These are phyloP conservation scores for Steinernema carpocapsae DNA, from an alignment of 2,888 invertebrate species.

Conservation along the genomic window DNA sequence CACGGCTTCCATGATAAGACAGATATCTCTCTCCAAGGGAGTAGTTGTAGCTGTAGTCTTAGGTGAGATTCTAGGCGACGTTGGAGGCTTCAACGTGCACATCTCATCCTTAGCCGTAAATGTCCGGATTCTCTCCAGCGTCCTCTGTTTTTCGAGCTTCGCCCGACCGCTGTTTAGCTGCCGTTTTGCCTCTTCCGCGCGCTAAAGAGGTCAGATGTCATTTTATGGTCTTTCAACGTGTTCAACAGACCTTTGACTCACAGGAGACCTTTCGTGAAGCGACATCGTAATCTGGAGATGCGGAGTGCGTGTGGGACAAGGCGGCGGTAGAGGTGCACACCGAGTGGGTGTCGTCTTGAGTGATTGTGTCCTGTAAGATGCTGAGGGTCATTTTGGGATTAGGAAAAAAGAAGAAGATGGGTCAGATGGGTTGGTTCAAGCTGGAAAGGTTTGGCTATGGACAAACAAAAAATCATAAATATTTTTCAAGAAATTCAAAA, in stretches of 20 bases:
- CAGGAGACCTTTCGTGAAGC: neutral
- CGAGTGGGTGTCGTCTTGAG: conserved; percentile 26
- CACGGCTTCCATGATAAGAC: conserved; percentile 42
- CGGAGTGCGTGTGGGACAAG: conserved; percentile 4
- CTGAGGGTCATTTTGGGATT: neutral
- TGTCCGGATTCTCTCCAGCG: conserved; percentile 40
- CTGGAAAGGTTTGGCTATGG: too few relatives aligned
- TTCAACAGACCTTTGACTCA: conserved; percentile 11
- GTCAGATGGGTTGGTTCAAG: too few relatives aligned
- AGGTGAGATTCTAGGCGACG: conserved; percentile 1
- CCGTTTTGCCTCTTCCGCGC: conserved; percentile 39
- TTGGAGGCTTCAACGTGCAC: neutral
- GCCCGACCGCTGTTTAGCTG: conserved; percentile 41
- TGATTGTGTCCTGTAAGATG: conserved; percentile 25
- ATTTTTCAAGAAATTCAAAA: too few relatives aligned
- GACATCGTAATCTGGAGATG: conserved; percentile 13
- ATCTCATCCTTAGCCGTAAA: conserved; percentile 39
- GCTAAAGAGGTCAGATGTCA: conserved; percentile 21
- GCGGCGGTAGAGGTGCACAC: conserved; percentile 23
- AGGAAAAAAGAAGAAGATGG: neutral
- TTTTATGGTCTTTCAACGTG: too few relatives aligned
- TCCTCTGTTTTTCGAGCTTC: conserved; percentile 43
- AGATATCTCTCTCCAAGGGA: conserved; percentile 43
- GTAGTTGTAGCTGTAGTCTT: conserved; percentile 10
- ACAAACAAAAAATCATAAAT: too few relatives aligned